Evolutionary conservation across 2,797 vertebrate genomes (phyloP).

Genomic region (Melanotaenia maccullochi): DNA sequence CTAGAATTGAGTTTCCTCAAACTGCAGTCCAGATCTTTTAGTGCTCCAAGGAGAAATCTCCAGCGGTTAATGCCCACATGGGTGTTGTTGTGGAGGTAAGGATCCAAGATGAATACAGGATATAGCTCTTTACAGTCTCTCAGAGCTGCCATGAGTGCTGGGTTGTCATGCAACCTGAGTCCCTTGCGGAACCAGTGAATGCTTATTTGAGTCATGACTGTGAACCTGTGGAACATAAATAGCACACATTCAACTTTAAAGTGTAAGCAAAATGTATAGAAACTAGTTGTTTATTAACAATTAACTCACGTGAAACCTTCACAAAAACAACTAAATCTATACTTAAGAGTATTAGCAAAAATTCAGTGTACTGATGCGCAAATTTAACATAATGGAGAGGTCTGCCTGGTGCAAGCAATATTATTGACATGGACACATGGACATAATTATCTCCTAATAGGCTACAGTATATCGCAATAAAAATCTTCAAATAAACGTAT

Average conservation of each 20-base stretch:
- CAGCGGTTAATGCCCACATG: conserved; percentile 68
- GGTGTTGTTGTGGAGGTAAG: conserved; percentile 63
- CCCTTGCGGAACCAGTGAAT: conserved; percentile 86
- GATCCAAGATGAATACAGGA: conserved; percentile 81
- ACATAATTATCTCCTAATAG: not conserved
- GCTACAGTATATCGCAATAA: not conserved
- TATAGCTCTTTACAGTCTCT: conserved; percentile 74
- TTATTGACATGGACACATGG: not conserved
- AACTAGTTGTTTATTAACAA: not conserved
- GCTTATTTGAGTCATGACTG: conserved; percentile 70
- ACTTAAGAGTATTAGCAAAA: not conserved
- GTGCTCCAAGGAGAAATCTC: conserved; percentile 78
- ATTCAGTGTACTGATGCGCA: not conserved
- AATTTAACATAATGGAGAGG: not conserved
- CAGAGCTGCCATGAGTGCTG: conserved; percentile 74
- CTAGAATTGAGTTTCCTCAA: conserved; percentile 80
- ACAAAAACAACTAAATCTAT: not conserved
- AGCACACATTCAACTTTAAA: not conserved
- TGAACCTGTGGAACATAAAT: conserved; percentile 3
- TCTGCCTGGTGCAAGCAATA: too few species aligned
- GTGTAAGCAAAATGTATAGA: too few species aligned
- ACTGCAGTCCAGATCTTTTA: conserved; percentile 80
- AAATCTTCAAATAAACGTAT: not conserved
- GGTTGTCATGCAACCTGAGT: conserved; percentile 84
- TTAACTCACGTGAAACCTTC: not conserved